Conservation (phyloP, 35 echinoderm and acorn worm species). For the Apostichopus parvimensis region DNA sequence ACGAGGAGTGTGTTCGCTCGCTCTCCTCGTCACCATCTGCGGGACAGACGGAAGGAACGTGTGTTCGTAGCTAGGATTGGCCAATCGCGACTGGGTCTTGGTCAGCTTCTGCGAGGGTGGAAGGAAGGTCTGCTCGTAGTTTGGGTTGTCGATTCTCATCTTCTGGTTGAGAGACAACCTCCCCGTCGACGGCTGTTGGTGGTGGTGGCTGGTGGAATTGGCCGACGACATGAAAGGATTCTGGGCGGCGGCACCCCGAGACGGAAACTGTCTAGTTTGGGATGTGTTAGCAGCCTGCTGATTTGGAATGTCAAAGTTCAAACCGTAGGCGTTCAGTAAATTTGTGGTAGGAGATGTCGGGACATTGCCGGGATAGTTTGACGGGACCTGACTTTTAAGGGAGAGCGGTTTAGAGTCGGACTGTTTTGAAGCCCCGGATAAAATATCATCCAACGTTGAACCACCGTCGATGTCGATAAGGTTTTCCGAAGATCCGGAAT, state of each 20-base stretch:
- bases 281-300: background rate
- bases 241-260: background rate
- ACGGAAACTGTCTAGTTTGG: background rate
- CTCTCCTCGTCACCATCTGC: background rate
- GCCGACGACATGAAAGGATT: too few species aligned
- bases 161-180: background rate
- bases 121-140: background rate
- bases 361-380: background rate
- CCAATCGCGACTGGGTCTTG: background rate
- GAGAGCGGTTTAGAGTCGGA: background rate
- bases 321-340: slow-evolving; percentile 12
- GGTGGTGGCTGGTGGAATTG: background rate
- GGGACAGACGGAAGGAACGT: slow-evolving; percentile 23
- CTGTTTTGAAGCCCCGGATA: background rate
- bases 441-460: background rate
- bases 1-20: background rate
- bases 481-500: slow-evolving; percentile 22
- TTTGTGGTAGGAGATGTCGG: background rate
- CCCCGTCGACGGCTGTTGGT: background rate
- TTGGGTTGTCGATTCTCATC: background rate
- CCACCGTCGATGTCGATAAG: slow-evolving; percentile 35
- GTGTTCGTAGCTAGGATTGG: slow-evolving; percentile 48
- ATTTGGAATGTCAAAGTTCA: slow-evolving; percentile 1
- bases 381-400: background rate
- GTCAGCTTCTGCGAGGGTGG: background rate